phyloP scores from a whole-genome alignment of 2,888 invertebrate genomes.

The Autographa pulchrina region DNA sequence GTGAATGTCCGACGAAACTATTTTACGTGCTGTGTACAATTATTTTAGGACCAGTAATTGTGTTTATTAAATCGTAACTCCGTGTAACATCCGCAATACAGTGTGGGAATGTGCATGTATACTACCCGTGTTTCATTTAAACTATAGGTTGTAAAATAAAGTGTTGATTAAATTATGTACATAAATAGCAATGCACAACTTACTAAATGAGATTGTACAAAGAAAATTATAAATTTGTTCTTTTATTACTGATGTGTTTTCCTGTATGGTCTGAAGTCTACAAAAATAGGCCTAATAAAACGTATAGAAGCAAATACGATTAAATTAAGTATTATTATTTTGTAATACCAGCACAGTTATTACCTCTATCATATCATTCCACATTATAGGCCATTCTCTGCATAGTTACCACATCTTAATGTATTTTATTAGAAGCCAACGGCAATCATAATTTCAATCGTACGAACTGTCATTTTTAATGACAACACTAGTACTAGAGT shows the following conservation, averaged over 20 bases:
- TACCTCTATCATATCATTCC: conserved; percentile 14
- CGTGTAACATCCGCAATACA: conserved; percentile 29
- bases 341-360: conserved; percentile 15
- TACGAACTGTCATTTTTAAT: conserved; percentile 27
- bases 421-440: conserved; percentile 47
- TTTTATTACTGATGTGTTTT: no score
- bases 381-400: conserved; percentile 29
- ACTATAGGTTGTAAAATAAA: no score
- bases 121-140: not conserved
- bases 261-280: no score
- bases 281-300: no score
- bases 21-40: conserved; percentile 58
- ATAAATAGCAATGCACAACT: no score
- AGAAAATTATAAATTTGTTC: no score
- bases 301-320: conserved; percentile 5
- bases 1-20: conserved; percentile 69
- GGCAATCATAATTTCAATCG: conserved; percentile 28
- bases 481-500: conserved; percentile 35
- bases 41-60: conserved; percentile 56
- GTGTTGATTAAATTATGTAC: no score
- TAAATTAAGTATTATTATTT: conserved; percentile 29
- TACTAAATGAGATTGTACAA: no score
- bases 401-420: conserved; percentile 42
- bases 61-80: conserved; percentile 38
- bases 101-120: not conserved